Evolutionary conservation across 2,888 invertebrate genomes (phyloP).

Genomic region (Elegia similella): DNA sequence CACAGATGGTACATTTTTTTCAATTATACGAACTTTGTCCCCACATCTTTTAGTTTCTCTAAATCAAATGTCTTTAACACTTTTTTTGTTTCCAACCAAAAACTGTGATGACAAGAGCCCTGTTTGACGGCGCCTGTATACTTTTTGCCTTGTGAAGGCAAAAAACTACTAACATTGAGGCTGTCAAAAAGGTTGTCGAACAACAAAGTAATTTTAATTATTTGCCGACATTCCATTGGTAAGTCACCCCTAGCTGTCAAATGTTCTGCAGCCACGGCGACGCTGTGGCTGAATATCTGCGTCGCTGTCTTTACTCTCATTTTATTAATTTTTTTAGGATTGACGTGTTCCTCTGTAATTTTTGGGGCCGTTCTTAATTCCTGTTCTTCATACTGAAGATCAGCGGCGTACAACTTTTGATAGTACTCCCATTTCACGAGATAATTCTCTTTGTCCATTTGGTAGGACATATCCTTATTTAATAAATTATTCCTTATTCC

Average conservation of each 20-base stretch:
- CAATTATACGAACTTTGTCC: constrained; percentile 24
- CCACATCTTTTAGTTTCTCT: constrained; percentile 10
- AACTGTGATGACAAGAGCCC: background rate
- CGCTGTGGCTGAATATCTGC: constrained; percentile 37
- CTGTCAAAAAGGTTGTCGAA: constrained; percentile 26
- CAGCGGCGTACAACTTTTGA: constrained; percentile 16
- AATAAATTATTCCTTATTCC: constrained; percentile 33
- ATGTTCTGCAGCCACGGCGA: constrained; percentile 31
- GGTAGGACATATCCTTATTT: constrained; percentile 27
- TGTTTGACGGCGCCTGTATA: constrained; percentile 23
- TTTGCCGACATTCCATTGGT: constrained; percentile 23
- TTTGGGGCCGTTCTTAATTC: constrained; percentile 19
- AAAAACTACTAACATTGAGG: constrained; percentile 20
- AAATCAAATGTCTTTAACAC: constrained; percentile 14
- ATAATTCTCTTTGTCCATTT: constrained; percentile 23
- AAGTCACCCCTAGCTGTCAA: constrained; percentile 24
- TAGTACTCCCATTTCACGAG: constrained; percentile 33
- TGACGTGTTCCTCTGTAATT: constrained; percentile 33
- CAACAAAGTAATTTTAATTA: constrained; percentile 20
- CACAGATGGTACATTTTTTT: constrained; percentile 32
- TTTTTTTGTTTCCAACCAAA: constrained; percentile 3
- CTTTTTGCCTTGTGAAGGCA: constrained; percentile 25
- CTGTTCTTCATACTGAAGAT: constrained; percentile 26
- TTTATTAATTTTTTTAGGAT: constrained; percentile 33
- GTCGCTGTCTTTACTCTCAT: constrained; percentile 34